Base-by-base conservation (phyloP, 1,140 invertebrate genomes). In the Littorina saxatilis region DNA sequence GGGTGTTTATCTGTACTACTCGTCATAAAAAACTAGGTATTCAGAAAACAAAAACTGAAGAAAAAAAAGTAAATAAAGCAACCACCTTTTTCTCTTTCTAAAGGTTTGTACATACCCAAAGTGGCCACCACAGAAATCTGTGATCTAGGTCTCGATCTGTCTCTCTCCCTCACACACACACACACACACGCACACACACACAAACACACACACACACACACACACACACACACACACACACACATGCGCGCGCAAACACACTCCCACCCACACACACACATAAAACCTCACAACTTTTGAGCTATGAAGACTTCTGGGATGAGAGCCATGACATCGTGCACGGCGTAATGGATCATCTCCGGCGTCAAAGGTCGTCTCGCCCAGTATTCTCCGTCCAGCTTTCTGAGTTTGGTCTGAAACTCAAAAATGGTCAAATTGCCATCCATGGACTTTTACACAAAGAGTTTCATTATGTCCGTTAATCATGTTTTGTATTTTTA, bases 321-420 rank as follows among this genome's bases (percentile, higher is more conserved):
- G 63, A 98, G 93, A 61, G 96, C 95, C 13, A 97, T 92, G 20
- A 98, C 96, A 93, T 99, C 97, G 52, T 95, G 96, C 1, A 96
- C 96, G 11, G 97, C 96, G 92, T 98, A 98, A 43, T 96, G 94
- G 52, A 98, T 95, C 97, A 99, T 99, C 89, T 98, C 97, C 73
- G 96, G 94, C 27, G 96, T 96, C 23, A 99, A 92, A 5, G 98
- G 98, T 82, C 98, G 92, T 20, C 96, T 94, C 17, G 96, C 95
- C 98, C 98, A 99, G 92, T 97, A 98, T 81, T 96, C 95, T 90
- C 96, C 96, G 92, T 98, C 97, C 85, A 95, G 94, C 58, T 98
- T 98, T 27, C 96, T 95, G 91, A 95, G 96, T 92, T 91, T 87
- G 82, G 86, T 87, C 86, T 89, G 83, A 47, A 47, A 47, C 17